Evolutionary conservation across 2,113 vertebrate species (phyloP), one percentile per base, ranked within the genome.

Genomic region (Thunnus thynnus): DNA sequence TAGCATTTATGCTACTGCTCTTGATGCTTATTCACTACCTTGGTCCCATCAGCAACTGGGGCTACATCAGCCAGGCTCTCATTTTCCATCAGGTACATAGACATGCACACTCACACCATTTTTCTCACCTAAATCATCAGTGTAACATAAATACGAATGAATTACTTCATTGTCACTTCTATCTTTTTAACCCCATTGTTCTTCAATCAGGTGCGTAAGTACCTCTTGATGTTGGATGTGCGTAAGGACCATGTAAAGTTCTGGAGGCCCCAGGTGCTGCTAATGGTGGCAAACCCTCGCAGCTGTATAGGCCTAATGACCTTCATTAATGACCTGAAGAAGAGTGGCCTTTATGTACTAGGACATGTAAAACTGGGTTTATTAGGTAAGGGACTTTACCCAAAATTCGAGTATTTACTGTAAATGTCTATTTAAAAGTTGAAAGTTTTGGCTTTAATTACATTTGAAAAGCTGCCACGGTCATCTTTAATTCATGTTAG

Each of bases 171-270:
- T 5, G 60, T 54, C 5, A 5, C n/a, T 13, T 30, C 1, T 30
- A 3, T 47, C 13, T 65, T 20, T 72, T 52, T 32, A 13, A 18
- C 41, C 16, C 9, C 1, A 2, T 41, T 66, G 56, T 27, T 65
- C 18, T 60, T 64, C 14, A 3, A 56, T 44, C 88, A 98, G 97
- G 98, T 99, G 20, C 94, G 97, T 0, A 99, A 99, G 80, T 99
- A 99, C 86, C 90, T 99, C 79, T 93, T 99, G 85, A 95, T 96
- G 94, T 88, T 99, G 92, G 97, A 99, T 0, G 96, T 97, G 16
- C 95, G 97, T 3, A 99, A 99, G 87, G 98, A 99, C 63, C 98
- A 99, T 0, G 97, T 99, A 70, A 99, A 99, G 85, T 99, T 99
- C 91, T 99, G 97, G 98, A 94, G 97, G 72, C 97, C 97, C 0